Percentiles rank a stretch among this genome's conserved stretches.
Conservation (phyloP, 2,113 vertebrate species). For the Actenoides hombroni region DNA sequence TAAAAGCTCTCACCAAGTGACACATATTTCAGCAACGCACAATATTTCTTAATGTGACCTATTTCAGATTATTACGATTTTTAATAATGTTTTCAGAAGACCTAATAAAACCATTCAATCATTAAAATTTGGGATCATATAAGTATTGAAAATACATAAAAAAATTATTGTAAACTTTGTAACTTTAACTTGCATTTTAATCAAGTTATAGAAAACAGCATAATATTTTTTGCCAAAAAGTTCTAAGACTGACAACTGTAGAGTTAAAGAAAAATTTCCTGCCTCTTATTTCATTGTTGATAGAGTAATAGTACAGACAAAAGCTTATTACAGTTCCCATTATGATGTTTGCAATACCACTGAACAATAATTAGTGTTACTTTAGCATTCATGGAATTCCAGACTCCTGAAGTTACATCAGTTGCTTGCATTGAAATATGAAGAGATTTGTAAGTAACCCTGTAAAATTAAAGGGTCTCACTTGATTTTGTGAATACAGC, state of each 20-base stretch:
- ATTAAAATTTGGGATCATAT: background rate
- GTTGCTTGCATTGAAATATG: background rate
- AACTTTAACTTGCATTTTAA: background rate
- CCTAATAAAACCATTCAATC: background rate
- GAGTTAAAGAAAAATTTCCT: background rate
- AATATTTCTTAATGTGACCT: background rate
- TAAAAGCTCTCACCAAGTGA: background rate
- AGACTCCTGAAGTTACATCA: background rate
- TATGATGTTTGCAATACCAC: background rate
- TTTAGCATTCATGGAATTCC: background rate
- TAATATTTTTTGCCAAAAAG: background rate
- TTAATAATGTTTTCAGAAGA: background rate
- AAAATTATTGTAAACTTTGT: background rate
- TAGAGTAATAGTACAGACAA: background rate
- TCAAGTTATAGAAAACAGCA: background rate
- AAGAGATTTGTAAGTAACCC: background rate
- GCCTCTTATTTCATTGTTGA: background rate
- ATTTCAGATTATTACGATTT: background rate
- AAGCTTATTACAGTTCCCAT: background rate
- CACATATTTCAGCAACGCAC: background rate
- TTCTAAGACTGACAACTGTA: background rate
- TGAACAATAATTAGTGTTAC: background rate
- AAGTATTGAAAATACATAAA: background rate
- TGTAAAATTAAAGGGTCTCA: background rate
- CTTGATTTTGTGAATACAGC: background rate